Evolutionary conservation across 2,888 invertebrate species (phyloP), one percentile per base, ranked within the genome.

Genomic region (Macropis europaea): DNA sequence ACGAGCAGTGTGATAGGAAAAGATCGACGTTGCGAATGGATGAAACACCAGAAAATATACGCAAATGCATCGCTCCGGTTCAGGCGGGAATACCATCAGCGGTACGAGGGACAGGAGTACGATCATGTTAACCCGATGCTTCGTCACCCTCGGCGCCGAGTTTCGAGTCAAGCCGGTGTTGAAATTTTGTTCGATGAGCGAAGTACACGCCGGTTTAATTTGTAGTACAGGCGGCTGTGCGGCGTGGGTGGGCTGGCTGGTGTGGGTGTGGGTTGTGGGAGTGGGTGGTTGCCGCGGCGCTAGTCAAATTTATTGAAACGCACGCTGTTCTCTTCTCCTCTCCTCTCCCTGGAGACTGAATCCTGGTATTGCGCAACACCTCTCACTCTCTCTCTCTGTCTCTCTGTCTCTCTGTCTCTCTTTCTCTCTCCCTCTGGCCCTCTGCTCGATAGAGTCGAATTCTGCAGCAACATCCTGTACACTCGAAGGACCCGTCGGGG

Each of bases 161-260:
- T 71, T 76, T 71, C 79, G 72, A 73, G 81, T 76, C 79, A 79
- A 76, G 76, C 73, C 68, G 62, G 71, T 81, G 79, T 82, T 76
- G 81, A 81, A 81, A 81, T 81, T 81, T 82, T 73, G 82, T 79
- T 74, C 81, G 76, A 81, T 81, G 81, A 81, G 74, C 79, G 77
- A 74, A 82, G 72, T 81, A 81, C 81, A 79, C 57, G 77, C 62
- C 45, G 74, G 79, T 81, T 81, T 81, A 81, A 81, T 81, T 82
- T 81, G 82, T 79, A 79, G 72, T 82, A 77, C 69, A 71, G 67
- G 57, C 64, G 67, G 75, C 67, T 61, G 71, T 38, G 61, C 66
- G 69, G 61, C 45, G 62, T 54, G 68, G 63, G 47, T 61, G 79
- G 61, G 54, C 5, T 9, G 24, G 19, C 15, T 40, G 48, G 22